Base-by-base conservation (phyloP, 2,888 invertebrate genomes). In the Vanessa cardui region DNA sequence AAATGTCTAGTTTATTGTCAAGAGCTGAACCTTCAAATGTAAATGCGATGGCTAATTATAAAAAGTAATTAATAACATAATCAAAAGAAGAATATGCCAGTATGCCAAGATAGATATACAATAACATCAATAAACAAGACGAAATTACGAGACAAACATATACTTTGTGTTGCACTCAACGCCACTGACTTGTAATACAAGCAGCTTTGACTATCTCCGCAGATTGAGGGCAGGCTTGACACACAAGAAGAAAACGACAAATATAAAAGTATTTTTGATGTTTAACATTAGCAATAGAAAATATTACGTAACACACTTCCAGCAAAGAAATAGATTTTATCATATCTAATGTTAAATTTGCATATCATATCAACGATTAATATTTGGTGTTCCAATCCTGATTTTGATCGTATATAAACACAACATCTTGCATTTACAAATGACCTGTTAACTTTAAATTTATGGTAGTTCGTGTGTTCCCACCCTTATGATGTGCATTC, bases 131-230 rank as follows among this genome's bases (percentile, higher is more conserved):
- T 68, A 63, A 63, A 60, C 58, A 63, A 50, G 60, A 45, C 58
- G 56, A 49, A 71, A 62, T 71, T 68, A 63, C 63, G 65, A 65
- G 68, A 47, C 39, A 12, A 56, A 64, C 50, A 62, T 71, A 68
- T 63, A 58, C 59, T 66, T 66, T 50, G 62, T 54, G 68, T 66
- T 46, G 65, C 63, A 63, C 66, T 71, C 66, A 56, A 58, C 61
- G 62, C 60, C 64, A 59, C 61, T 56, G 56, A 60, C 61, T 64
- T 58, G 64, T 68, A 62, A 67, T 67, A 67, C 67, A 44, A 45
- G 44, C 18, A 21, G 72, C 79, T 79, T 78, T 78, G 77, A 77
- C 71, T 72, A 75, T 73, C 75, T 80, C 84, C 84, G 86, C 85
- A 69, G 61, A 78, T 68, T 70, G 45, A 47, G 54, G 44, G 39